These are phyloP conservation scores for Esox masquinongy DNA, from an alignment of 2,797 vertebrate genomes.

Conservation along the genomic window DNA sequence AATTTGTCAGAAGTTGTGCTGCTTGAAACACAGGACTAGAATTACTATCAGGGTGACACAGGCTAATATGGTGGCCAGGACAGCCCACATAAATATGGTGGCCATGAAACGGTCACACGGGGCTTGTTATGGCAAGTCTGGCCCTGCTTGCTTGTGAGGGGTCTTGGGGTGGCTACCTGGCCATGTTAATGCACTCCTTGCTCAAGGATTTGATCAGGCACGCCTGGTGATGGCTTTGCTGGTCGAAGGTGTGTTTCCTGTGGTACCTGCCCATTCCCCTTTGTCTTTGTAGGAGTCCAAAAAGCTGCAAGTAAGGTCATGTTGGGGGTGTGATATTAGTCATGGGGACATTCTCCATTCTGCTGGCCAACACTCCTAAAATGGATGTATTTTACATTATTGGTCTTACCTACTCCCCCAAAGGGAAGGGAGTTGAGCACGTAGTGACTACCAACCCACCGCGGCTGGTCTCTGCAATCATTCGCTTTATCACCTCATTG, in stretches of 20 bases:
- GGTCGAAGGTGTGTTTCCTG: conserved; percentile 83
- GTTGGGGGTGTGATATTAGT: background rate
- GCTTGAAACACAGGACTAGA: conserved; percentile 60
- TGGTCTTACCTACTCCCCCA: conserved; percentile 86
- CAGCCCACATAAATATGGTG: conserved; percentile 63
- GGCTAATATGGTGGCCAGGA: conserved; percentile 62
- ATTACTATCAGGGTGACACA: conserved; percentile 69
- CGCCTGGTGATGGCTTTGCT: conserved; percentile 82
- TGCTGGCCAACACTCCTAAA: background rate
- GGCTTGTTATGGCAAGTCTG: conserved; percentile 61
- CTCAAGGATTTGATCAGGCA: conserved; percentile 82
- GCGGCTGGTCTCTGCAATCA: conserved; percentile 86
- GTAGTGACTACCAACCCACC: conserved; percentile 86
- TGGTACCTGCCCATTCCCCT: conserved; percentile 90
- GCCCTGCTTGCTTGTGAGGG: conserved; percentile 54
- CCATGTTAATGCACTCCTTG: conserved; percentile 75
- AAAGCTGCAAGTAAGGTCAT: background rate
- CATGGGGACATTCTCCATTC: background rate
- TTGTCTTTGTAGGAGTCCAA: conserved; percentile 69
- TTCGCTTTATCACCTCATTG: conserved; percentile 72
- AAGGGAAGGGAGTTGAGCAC: conserved; percentile 83
- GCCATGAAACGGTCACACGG: conserved; percentile 65
- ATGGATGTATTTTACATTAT: background rate
- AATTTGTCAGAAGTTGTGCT: background rate
- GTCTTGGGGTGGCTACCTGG: conserved; percentile 81